Base-by-base conservation (phyloP, 1,140 invertebrate species). In the Heliconius hewitsoni region DNA sequence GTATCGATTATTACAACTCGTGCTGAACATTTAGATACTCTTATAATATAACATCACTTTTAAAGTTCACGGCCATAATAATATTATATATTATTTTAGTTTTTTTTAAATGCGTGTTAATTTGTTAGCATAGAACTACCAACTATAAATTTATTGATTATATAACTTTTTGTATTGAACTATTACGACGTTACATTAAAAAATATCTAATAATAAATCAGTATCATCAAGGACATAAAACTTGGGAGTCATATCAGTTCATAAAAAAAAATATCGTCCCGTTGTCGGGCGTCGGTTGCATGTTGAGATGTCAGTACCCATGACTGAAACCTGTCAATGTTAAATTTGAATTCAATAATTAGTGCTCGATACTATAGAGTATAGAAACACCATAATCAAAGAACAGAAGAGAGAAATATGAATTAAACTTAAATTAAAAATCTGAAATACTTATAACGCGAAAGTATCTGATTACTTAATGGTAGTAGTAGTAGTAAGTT, bases 1-100 rank as follows among this genome's bases (percentile, higher is more conserved):
- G 27, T 27, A 30, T 66, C 60, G 60, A 66, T 66, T 66, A 66
- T 11, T 5, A 66, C 23, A 66, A 6, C 27, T 66, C 60, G 60
- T 66, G 60, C 60, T 66, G 60, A 11, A 66, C 60, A 66, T 66
- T 66, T 30, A 66, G 60, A 66, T 66, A 66, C 60, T 66, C 60
- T 66, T 66, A 27, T 13, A 66, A 66, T 66, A 66, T 8, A 30
- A 30, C 8, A 27, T 66, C 27, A 27, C 27, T 66, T 27, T 9
- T 16, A 27, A 66, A 66, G 60, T 27, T 66, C 27, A 66, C 27
- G 27, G 27, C 13, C 27, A 66, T 66, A 30, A 4, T 46, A 19
- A 52, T 19, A 52, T 52, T 6, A 37, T 52, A 18, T 66, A 16
- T 27, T 13, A 66, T 60, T 27, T 66, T 16, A 30, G 9, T 5